Evolutionary conservation across 2,888 invertebrate genomes (phyloP).

Genomic region (Diabrotica balteata): DNA sequence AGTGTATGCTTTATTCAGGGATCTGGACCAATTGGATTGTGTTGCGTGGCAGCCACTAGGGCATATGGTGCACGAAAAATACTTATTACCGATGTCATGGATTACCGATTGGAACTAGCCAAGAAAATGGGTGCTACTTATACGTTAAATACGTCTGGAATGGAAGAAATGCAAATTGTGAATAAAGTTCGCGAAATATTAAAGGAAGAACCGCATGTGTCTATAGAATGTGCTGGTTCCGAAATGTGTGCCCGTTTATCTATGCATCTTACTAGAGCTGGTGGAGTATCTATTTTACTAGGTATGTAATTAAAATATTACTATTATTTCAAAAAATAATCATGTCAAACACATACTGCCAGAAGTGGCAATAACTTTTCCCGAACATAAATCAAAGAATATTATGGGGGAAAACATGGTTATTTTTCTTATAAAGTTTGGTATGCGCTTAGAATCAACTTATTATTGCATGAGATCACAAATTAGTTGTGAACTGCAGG

Average conservation of each 20-base stretch:
- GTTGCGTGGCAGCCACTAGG: slow-evolving; percentile 78
- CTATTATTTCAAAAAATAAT: too few relatives aligned
- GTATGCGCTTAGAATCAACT: too few relatives aligned
- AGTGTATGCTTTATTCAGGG: slow-evolving; percentile 78
- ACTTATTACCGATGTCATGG: slow-evolving; percentile 73
- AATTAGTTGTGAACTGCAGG: too few relatives aligned
- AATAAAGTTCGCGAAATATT: slow-evolving; percentile 67
- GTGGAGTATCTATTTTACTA: slow-evolving; percentile 85
- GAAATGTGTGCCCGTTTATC: slow-evolving; percentile 57
- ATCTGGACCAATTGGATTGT: slow-evolving; percentile 88
- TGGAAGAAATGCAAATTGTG: slow-evolving; percentile 66
- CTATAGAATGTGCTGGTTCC: slow-evolving; percentile 89
- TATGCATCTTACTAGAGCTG: slow-evolving; percentile 70
- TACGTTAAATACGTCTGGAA: slow-evolving; percentile 67
- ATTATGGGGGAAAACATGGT: too few relatives aligned
- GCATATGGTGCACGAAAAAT: slow-evolving; percentile 84
- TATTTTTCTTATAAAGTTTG: too few relatives aligned
- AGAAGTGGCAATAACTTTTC: too few relatives aligned
- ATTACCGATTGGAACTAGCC: slow-evolving; percentile 70
- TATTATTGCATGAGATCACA: too few relatives aligned
- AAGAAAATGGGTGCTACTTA: slow-evolving; percentile 79
- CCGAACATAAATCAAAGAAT: too few relatives aligned
- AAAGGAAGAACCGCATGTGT: slow-evolving; percentile 71
- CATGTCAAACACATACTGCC: too few relatives aligned
- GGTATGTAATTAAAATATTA: slow-evolving; percentile 66